Conservation (phyloP, 2,797 vertebrate genomes). For the Xerus rutilus region DNA sequence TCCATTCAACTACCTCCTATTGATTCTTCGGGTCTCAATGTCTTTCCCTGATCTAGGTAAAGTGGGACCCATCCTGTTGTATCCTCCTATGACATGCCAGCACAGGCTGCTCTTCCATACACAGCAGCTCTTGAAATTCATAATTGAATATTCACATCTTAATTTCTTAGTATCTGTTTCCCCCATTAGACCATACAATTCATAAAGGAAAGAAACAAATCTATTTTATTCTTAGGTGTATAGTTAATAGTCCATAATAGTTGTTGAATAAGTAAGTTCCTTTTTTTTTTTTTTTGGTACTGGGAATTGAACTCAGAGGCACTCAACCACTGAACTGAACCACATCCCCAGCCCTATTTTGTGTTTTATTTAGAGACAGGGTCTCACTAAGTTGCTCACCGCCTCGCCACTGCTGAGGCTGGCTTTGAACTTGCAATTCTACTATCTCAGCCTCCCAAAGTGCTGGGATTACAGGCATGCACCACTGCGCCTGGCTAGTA, state of each 20-base stretch:
- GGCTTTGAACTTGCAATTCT: no score
- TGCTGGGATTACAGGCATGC: no score
- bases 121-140: neutral
- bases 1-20: neutral
- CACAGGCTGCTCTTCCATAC: neutral
- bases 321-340: no score
- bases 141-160: constrained; percentile 31
- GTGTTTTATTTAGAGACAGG: no score
- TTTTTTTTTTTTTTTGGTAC: neutral
- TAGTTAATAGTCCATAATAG: neutral
- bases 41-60: neutral
- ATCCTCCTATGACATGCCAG: neutral
- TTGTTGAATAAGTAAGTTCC: neutral
- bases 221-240: neutral
- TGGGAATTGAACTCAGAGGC: no score
- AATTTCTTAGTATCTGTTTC: constrained; percentile 33
- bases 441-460: no score
- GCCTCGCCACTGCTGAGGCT: no score
- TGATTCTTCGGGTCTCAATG: neutral
- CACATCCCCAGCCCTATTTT: no score
- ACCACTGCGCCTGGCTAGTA: neutral
- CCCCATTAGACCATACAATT: neutral
- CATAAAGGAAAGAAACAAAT: neutral
- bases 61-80: neutral
- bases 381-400: no score